phyloP scores from a whole-genome alignment of 1,140 invertebrate genomes.

The Hypothenemus hampei region DNA sequence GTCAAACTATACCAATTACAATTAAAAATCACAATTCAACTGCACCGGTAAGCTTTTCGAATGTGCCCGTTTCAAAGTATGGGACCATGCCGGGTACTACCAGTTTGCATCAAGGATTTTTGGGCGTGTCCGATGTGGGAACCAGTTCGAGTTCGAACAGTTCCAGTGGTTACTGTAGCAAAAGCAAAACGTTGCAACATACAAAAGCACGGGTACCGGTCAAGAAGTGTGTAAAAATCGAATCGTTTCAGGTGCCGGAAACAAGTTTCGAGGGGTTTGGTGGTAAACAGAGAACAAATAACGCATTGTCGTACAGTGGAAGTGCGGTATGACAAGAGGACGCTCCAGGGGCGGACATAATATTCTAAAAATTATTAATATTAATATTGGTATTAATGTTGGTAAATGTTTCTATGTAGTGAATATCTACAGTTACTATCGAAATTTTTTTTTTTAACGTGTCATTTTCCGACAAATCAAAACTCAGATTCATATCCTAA shows the following conservation, averaged over 20 bases:
- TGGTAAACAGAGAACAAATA: slow-evolving; percentile 30
- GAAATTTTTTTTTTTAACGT: neutral
- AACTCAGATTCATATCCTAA: too few relatives aligned
- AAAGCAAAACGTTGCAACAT: slow-evolving; percentile 43
- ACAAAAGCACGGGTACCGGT: slow-evolving; percentile 27
- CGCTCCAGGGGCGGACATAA: slow-evolving; percentile 15
- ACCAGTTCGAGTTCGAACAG: slow-evolving; percentile 42
- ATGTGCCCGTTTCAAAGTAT: slow-evolving; percentile 39
- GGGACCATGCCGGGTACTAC: slow-evolving; percentile 41
- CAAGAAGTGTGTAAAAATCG: slow-evolving; percentile 44
- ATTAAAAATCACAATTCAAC: slow-evolving; percentile 41
- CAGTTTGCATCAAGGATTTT: slow-evolving; percentile 41
- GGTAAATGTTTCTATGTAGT: too few relatives aligned
- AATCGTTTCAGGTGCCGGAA: slow-evolving; percentile 42
- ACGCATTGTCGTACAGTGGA: slow-evolving; percentile 39
- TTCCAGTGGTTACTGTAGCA: slow-evolving; percentile 40
- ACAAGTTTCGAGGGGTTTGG: slow-evolving; percentile 40
- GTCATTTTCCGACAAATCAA: too few relatives aligned
- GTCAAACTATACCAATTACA: slow-evolving; percentile 44
- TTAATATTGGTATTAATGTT: neutral
- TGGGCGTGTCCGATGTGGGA: slow-evolving; percentile 40
- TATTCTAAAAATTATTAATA: slow-evolving; percentile 17
- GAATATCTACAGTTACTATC: too few relatives aligned
- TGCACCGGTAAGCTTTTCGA: slow-evolving; percentile 32
- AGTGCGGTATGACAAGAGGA: slow-evolving; percentile 43